Percentiles rank a stretch among this genome's conserved stretches.
Evolutionary conservation across 2,888 invertebrate genomes (phyloP).

Genomic region (Melieria crassipennis): DNA sequence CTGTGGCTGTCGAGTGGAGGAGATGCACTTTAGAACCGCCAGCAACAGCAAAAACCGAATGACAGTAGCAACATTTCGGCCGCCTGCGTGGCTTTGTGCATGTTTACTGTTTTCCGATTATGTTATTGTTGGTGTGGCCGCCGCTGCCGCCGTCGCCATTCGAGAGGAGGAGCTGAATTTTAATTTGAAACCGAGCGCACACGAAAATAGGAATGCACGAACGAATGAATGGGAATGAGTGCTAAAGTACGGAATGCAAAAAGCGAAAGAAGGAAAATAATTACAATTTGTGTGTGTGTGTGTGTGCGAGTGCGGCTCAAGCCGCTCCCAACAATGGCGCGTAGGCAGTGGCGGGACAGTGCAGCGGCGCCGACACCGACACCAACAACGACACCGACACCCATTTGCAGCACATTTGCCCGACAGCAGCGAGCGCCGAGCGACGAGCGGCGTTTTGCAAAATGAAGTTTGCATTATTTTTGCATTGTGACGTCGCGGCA

Average conservation of each 20-base stretch:
- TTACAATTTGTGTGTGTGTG: too few relatives aligned
- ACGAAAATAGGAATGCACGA: background rate
- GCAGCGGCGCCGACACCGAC: too few relatives aligned
- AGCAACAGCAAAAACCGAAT: slow-evolving; percentile 22
- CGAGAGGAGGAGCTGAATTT: slow-evolving; percentile 26
- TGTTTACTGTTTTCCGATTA: background rate
- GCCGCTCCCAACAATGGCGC: too few relatives aligned
- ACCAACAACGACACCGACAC: too few relatives aligned
- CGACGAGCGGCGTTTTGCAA: too few relatives aligned
- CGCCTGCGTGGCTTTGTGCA: background rate
- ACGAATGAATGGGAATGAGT: background rate
- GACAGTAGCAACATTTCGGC: slow-evolving; percentile 32
- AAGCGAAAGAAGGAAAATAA: too few relatives aligned
- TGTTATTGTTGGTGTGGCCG: slow-evolving; percentile 1
- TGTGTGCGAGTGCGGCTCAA: too few relatives aligned
- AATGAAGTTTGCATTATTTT: too few relatives aligned
- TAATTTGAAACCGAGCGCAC: slow-evolving; percentile 24
- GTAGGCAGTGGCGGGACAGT: too few relatives aligned
- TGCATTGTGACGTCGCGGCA: too few relatives aligned
- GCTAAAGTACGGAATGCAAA: background rate
- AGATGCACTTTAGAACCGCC: slow-evolving; percentile 16
- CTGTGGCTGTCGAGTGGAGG: slow-evolving; percentile 7
- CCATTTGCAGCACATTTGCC: too few relatives aligned
- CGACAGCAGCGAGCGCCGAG: too few relatives aligned
- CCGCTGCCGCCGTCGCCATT: slow-evolving; percentile 13